These are phyloP conservation scores for Neocrepidodera transversa DNA, from an alignment of 2,888 invertebrate species.

Conservation along the genomic window DNA sequence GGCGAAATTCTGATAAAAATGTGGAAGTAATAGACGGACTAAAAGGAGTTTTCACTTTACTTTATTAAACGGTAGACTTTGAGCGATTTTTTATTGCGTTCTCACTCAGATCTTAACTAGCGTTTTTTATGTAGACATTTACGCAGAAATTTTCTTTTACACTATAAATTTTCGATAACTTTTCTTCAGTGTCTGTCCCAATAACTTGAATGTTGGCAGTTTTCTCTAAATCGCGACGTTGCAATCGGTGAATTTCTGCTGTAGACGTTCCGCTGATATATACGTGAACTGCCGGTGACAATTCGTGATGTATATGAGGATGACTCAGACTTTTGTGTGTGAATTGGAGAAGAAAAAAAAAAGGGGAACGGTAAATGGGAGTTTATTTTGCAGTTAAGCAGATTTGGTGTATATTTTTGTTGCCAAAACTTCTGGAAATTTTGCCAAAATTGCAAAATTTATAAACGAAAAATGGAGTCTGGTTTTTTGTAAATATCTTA, in stretches of 20 bases:
- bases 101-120: too few relatives aligned
- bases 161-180: conserved; percentile 5
- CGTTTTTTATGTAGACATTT: too few relatives aligned
- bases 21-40: background rate
- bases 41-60: conserved; percentile 2
- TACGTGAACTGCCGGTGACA: conserved; percentile 50
- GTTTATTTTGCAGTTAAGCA: background rate
- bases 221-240: conserved; percentile 21
- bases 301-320: conserved; percentile 53
- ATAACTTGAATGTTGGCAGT: conserved; percentile 16
- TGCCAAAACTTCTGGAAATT: too few relatives aligned
- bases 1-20: conserved; percentile 14
- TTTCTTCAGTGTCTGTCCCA: background rate
- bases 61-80: background rate
- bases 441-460: too few relatives aligned
- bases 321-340: conserved; percentile 46
- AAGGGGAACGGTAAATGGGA: background rate
- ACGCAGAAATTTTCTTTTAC: too few relatives aligned
- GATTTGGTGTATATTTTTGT: too few relatives aligned
- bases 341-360: conserved; percentile 20
- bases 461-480: too few relatives aligned
- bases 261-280: conserved; percentile 49
- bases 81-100: conserved; percentile 1
- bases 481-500: too few relatives aligned
- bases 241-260: conserved; percentile 32